A percentile compares a stretch with the other conserved stretches of the same genome.
Conservation (phyloP, 1,140 invertebrate species). For the Patella vulgata region DNA sequence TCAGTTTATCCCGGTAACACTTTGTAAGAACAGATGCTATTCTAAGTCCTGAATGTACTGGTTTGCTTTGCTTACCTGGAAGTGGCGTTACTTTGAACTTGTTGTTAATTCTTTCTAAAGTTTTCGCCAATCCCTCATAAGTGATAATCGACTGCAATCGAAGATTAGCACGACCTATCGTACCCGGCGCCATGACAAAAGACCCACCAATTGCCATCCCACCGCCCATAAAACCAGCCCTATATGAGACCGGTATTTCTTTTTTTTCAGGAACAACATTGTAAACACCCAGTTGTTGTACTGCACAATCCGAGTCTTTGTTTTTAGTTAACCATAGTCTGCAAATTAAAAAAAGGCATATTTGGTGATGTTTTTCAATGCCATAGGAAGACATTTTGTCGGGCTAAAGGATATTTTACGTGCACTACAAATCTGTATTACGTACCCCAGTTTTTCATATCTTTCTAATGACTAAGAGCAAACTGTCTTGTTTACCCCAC, state of each 20-base stretch:
- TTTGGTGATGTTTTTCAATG: too few relatives aligned
- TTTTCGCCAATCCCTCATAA: constrained; percentile 28
- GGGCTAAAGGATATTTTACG: too few relatives aligned
- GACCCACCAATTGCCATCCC: too few relatives aligned
- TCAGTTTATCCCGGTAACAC: too few relatives aligned
- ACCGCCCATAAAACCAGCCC: not conserved
- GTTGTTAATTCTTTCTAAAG: constrained; percentile 25
- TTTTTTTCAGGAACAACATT: constrained; percentile 29
- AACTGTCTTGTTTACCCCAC: too few relatives aligned
- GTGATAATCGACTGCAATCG: not conserved
- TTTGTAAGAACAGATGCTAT: too few relatives aligned
- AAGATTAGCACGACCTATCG: constrained; percentile 2
- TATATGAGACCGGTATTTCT: constrained; percentile 7
- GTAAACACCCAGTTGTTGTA: constrained; percentile 30
- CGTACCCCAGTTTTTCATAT: too few relatives aligned
- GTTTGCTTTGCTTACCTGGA: constrained; percentile 12
- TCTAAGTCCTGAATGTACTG: too few relatives aligned
- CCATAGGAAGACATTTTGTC: too few relatives aligned
- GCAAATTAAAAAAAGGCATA: too few relatives aligned
- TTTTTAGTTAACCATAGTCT: constrained; percentile 36
- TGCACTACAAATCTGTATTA: too few relatives aligned
- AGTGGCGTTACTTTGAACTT: constrained; percentile 19
- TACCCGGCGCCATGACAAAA: not conserved
- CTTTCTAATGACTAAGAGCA: too few relatives aligned
- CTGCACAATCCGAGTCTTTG: constrained; percentile 3